phyloP scores from a whole-genome alignment of 2,888 invertebrate genomes.

The Mythimna lalbum region DNA sequence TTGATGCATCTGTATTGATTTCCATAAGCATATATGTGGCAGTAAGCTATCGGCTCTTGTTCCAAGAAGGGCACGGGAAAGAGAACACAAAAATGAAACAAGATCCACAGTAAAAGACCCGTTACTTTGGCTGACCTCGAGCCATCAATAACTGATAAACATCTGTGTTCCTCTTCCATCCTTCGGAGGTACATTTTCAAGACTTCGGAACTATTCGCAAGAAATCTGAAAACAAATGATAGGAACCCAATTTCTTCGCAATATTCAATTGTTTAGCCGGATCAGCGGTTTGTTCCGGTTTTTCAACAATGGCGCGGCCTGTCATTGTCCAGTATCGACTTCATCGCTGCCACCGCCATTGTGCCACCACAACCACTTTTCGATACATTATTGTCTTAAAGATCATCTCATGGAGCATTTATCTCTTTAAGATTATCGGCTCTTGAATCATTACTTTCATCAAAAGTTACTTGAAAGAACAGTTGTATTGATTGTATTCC shows the following conservation, averaged over 20 bases:
- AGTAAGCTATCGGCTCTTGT: slow-evolving; percentile 20
- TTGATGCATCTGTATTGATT: slow-evolving; percentile 13
- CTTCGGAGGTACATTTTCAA: slow-evolving; percentile 10
- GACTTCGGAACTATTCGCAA: slow-evolving; percentile 13
- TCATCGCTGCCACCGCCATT: slow-evolving; percentile 59
- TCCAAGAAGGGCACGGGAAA: slow-evolving; percentile 36
- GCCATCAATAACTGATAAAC: slow-evolving; percentile 59
- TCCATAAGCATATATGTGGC: slow-evolving; percentile 31
- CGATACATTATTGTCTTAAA: slow-evolving; percentile 52
- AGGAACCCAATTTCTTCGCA: slow-evolving; percentile 39
- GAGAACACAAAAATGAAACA: slow-evolving; percentile 32
- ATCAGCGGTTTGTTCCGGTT: slow-evolving; percentile 52
- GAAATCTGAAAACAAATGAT: slow-evolving; percentile 31
- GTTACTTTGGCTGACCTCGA: slow-evolving; percentile 51
- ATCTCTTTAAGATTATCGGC: slow-evolving; percentile 28
- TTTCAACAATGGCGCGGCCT: slow-evolving; percentile 54
- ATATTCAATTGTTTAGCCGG: slow-evolving; percentile 43
- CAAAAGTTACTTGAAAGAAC: slow-evolving; percentile 6
- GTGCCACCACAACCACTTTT: slow-evolving; percentile 54
- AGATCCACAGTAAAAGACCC: slow-evolving; percentile 33
- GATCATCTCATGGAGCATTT: slow-evolving; percentile 49
- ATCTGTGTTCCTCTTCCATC: slow-evolving; percentile 26
- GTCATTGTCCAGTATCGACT: slow-evolving; percentile 60
- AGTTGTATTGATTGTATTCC: slow-evolving; percentile 1
- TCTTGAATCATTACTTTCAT: slow-evolving; percentile 37